Conservation (phyloP, 2,888 invertebrate genomes). For the Byasa hedistus region DNA sequence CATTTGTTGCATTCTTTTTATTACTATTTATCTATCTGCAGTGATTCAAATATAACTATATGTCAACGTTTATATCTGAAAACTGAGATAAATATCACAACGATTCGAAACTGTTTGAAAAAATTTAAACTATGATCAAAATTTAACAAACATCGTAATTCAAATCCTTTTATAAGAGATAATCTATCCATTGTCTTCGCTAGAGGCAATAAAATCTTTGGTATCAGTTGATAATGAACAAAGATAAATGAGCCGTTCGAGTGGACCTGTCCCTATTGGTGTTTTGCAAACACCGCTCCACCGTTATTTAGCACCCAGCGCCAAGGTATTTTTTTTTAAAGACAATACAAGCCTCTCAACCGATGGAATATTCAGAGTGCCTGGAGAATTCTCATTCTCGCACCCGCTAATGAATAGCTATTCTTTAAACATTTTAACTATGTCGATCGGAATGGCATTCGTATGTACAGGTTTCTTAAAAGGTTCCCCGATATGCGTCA, state of each 20-base stretch:
- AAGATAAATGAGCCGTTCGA: slow-evolving; percentile 51
- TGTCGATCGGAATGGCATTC: slow-evolving; percentile 76
- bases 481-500: slow-evolving; percentile 74
- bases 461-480: slow-evolving; percentile 78
- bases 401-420: slow-evolving; percentile 79
- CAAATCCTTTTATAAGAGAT: slow-evolving; percentile 17
- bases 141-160: slow-evolving; percentile 28
- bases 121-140: slow-evolving; percentile 3
- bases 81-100: background rate
- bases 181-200: slow-evolving; percentile 44
- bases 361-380: slow-evolving; percentile 76
- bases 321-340: slow-evolving; percentile 75
- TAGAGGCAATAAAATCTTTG: slow-evolving; percentile 54
- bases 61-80: background rate
- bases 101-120: background rate
- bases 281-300: slow-evolving; percentile 52
- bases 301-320: slow-evolving; percentile 71
- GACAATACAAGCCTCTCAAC: slow-evolving; percentile 73
- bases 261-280: slow-evolving; percentile 47
- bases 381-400: slow-evolving; percentile 78
- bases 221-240: slow-evolving; percentile 61
- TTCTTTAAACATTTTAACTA: slow-evolving; percentile 79
- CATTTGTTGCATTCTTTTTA: too few relatives aligned
- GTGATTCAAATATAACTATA: background rate
- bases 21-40: too few relatives aligned